Base-by-base conservation (phyloP, 2,888 invertebrate genomes). In the Oasisia sp. region DNA sequence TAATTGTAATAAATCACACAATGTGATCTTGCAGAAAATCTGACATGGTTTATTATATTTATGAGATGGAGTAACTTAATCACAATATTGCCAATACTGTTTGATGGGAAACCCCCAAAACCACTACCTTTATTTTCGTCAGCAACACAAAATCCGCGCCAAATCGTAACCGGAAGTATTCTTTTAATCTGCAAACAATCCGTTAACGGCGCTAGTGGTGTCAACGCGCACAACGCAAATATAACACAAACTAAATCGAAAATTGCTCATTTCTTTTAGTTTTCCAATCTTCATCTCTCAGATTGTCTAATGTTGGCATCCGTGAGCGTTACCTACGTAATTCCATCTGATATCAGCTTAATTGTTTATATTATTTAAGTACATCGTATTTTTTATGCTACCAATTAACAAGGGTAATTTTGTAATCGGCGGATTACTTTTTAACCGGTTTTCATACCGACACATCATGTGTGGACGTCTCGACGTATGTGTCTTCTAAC, bases 101-200 rank as follows among this genome's bases (percentile, higher is more conserved):
- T 74, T 74, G 74, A 27, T 74, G n/a, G 27, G 3, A 74, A 74
- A 74, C 74, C 14, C 74, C 7, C 5, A 74, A 27, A 74, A 74
- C n/a, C 74, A 74, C 27, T 74, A 74, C 74, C 74, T 74, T 74
- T 74, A 19, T 74, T 74, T 74, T 74, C 74, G 74, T 74, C 74
- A 74, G 74, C 74, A 74, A 74, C 19, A 74, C 74, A 74, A 74
- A 74, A 74, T 74, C 74, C 74, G 74, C 74, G 74, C 74, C 74
- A 74, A 74, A 27, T 74, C n/a, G 74, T 74, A 74, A n/a, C 74
- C 74, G 74, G 74, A 74, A 74, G 27, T 74, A 27, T 27, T 5
- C 27, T 74, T 74, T 74, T 74, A 74, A 74, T 74, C 27, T 74
- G 74, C 27, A 74, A 74, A n/a, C 74, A 74, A 74, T 19, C 74